phyloP scores from a whole-genome alignment of 2,113 vertebrate species.

The Gopherus flavomarginatus region DNA sequence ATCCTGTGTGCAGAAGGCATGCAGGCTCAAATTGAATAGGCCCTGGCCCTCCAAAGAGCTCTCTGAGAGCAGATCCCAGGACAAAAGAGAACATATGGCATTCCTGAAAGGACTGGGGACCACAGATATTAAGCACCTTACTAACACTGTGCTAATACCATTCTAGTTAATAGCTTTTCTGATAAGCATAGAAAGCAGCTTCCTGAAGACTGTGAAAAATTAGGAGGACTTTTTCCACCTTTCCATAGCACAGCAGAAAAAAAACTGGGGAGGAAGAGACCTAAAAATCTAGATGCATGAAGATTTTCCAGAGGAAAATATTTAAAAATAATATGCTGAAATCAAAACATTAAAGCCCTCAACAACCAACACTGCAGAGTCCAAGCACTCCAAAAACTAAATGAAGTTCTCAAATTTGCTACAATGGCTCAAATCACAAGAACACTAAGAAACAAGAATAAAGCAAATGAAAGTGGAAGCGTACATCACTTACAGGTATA shows the following conservation, averaged over 20 bases:
- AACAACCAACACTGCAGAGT: background rate
- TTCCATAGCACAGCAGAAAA: background rate
- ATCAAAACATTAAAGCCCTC: background rate
- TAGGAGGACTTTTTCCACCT: accelerated
- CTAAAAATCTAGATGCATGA: background rate
- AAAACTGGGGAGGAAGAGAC: background rate
- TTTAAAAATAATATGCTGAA: background rate
- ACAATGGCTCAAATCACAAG: accelerated
- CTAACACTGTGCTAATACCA: background rate
- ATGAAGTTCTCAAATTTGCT: accelerated
- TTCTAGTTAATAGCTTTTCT: background rate
- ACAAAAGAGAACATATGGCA: background rate
- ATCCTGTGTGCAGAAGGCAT: background rate
- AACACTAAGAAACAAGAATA: background rate
- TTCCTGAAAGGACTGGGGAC: background rate
- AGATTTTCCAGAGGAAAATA: background rate
- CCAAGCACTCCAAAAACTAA: accelerated
- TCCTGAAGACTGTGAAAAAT: background rate
- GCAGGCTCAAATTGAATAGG: background rate
- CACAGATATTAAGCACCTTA: background rate
- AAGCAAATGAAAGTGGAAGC: background rate
- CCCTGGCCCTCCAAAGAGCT: background rate
- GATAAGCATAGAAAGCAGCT: background rate
- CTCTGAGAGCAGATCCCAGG: background rate
- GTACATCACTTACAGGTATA: background rate